Base-by-base conservation (phyloP, 2,888 invertebrate species). In the Lagria hirta region DNA sequence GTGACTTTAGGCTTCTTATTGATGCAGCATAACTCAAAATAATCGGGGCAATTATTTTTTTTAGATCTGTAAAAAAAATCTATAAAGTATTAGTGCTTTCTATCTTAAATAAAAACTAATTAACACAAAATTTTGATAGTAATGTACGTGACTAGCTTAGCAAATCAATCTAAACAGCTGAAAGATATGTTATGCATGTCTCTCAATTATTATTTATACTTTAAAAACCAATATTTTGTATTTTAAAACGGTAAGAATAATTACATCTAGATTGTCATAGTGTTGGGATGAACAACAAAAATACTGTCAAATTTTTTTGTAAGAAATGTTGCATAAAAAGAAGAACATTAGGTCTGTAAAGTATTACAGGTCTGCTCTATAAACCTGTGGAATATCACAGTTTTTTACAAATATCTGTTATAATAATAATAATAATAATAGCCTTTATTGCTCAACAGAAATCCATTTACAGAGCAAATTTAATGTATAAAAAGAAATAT, bases 21-120 rank as follows among this genome's bases (percentile, higher is more conserved):
- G 3, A 65, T 62, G 52, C 79, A 79, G 58, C 80, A 81, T 5
- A 76, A 71, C 10, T 79, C 77, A 52, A 78, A 62, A 48, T 75
- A 76, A 37, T 73, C 73, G 1, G 67, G 64, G 51, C 79, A 80
- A 0, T 62, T 52, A 50, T 68, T 46, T 58, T 64, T 49, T 17
- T 54, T 32, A 52, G 55, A 36, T 55, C 61, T 36, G 55, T 20
- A 54, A 52, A 27, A 12, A 37, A 33, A 18, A 23, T 14, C 40
- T 27, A 7, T 10, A 29, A 17, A 27, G 15, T 5, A 27, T 27
- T 10, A 12, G 4, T 27, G 12, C 6, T 24, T 24, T 10, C 3
- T 24, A 26, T 26, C 5, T 18, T 6, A 7, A 6, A 18, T 5
- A 18, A 6, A 6, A 18, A 6, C 7, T 5, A 18, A 6, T 18